Conservation (phyloP, 1,140 invertebrate species). For the Drosophila tristis region DNA sequence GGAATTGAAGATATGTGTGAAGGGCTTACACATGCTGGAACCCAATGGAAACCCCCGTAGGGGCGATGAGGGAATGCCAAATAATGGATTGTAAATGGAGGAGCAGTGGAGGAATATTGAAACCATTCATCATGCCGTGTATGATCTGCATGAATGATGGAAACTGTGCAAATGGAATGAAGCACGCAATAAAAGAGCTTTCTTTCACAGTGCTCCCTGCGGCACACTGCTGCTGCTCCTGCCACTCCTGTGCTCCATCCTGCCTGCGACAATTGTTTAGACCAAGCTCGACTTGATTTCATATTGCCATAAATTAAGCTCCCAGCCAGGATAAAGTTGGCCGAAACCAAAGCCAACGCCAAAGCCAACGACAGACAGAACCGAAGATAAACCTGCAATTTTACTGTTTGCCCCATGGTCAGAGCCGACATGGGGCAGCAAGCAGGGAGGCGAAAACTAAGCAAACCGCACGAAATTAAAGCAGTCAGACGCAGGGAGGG, state of each 20-base stretch:
- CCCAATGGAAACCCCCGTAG: too few relatives aligned
- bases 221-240: too few relatives aligned
- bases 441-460: background rate
- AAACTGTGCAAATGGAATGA: conserved; percentile 8
- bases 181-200: conserved; percentile 37
- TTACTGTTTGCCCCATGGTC: conserved; percentile 12
- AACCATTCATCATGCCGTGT: too few relatives aligned
- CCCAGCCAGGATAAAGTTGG: conserved; percentile 41
- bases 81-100: too few relatives aligned
- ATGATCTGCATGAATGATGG: background rate
- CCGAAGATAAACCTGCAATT: conserved; percentile 40
- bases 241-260: too few relatives aligned
- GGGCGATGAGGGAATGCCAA: too few relatives aligned
- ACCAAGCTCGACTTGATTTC: conserved; percentile 46
- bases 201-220: conserved; percentile 29
- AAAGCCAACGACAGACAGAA: background rate
- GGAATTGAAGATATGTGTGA: too few relatives aligned
- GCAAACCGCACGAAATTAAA: conserved; percentile 57
- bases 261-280: conserved; percentile 3
- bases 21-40: too few relatives aligned
- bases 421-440: background rate
- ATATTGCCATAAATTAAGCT: conserved; percentile 56
- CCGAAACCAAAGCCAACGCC: conserved; percentile 11
- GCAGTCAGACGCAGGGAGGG: conserved; percentile 25
- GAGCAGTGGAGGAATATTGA: too few relatives aligned